These are phyloP conservation scores for Abrostola triplasia DNA, from an alignment of 2,888 invertebrate genomes.

Conservation along the genomic window DNA sequence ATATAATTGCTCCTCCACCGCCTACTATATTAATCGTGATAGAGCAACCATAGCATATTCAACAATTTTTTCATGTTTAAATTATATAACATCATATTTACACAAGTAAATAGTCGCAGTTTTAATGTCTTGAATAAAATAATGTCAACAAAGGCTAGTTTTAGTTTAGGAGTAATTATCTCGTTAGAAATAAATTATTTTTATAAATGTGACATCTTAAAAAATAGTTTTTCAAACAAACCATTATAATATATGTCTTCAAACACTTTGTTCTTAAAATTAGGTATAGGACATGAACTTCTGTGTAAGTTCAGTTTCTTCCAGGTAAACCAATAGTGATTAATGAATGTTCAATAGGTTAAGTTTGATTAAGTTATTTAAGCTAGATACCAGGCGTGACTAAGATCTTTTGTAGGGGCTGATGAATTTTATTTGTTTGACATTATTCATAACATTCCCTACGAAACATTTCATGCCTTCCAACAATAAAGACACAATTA, in stretches of 20 bases:
- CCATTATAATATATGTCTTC: not conserved
- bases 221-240: not conserved
- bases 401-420: slow-evolving; percentile 2
- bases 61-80: too few relatives aligned
- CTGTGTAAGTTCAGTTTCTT: not conserved
- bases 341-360: not conserved
- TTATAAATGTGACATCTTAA: slow-evolving; percentile 30
- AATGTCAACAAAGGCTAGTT: slow-evolving; percentile 1
- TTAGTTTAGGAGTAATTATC: slow-evolving; percentile 38
- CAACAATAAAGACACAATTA: not conserved
- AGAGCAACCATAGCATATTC: too few relatives aligned
- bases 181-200: slow-evolving; percentile 45
- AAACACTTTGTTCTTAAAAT: not conserved
- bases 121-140: not conserved
- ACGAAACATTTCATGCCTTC: not conserved
- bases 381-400: not conserved
- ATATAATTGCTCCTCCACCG: too few relatives aligned
- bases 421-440: not conserved
- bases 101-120: too few relatives aligned
- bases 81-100: too few relatives aligned
- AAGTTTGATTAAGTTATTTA: slow-evolving; percentile 2
- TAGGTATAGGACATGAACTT: not conserved
- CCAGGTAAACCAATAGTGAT: slow-evolving; percentile 1
- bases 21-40: too few relatives aligned
- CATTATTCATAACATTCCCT: not conserved